Evolutionary conservation across 2,888 invertebrate genomes (phyloP).

Genomic region (Protodeltote pygarga): DNA sequence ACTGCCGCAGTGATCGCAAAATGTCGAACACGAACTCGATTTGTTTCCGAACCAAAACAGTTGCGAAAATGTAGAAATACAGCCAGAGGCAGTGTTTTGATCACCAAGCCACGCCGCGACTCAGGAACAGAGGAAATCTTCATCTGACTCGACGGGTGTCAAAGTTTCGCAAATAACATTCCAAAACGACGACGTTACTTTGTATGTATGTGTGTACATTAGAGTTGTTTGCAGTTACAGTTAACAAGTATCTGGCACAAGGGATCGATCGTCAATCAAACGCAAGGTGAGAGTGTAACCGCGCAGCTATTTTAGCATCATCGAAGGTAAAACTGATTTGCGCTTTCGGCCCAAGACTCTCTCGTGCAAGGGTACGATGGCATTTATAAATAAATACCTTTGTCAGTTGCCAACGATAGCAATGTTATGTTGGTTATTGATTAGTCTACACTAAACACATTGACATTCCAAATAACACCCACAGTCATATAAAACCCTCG

Average conservation of each 20-base stretch:
- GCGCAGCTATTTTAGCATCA: slow-evolving; percentile 84
- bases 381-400: slow-evolving; percentile 82
- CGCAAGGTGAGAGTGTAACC: slow-evolving; percentile 86
- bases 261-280: slow-evolving; percentile 87
- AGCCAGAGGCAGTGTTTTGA: slow-evolving; percentile 62
- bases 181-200: slow-evolving; percentile 54
- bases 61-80: slow-evolving; percentile 80
- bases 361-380: slow-evolving; percentile 81
- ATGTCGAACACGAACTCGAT: slow-evolving; percentile 85
- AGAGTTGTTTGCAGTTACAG: slow-evolving; percentile 74
- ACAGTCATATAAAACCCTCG: slow-evolving; percentile 21
- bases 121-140: slow-evolving; percentile 61
- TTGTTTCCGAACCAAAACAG: slow-evolving; percentile 77
- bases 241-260: slow-evolving; percentile 85
- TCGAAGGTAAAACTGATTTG: slow-evolving; percentile 86
- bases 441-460: slow-evolving; percentile 61
- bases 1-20: slow-evolving; percentile 82
- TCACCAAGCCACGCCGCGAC: slow-evolving; percentile 51
- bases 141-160: slow-evolving; percentile 51
- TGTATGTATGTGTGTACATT: slow-evolving; percentile 59
- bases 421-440: slow-evolving; percentile 59
- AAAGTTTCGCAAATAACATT: slow-evolving; percentile 59
- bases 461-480: slow-evolving; percentile 39
- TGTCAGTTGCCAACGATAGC: slow-evolving; percentile 76
- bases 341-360: slow-evolving; percentile 85